Percentiles rank a stretch among this genome's conserved stretches.
These are phyloP conservation scores for Pheosia gnoma DNA, from an alignment of 2,888 invertebrate species.

Conservation along the genomic window DNA sequence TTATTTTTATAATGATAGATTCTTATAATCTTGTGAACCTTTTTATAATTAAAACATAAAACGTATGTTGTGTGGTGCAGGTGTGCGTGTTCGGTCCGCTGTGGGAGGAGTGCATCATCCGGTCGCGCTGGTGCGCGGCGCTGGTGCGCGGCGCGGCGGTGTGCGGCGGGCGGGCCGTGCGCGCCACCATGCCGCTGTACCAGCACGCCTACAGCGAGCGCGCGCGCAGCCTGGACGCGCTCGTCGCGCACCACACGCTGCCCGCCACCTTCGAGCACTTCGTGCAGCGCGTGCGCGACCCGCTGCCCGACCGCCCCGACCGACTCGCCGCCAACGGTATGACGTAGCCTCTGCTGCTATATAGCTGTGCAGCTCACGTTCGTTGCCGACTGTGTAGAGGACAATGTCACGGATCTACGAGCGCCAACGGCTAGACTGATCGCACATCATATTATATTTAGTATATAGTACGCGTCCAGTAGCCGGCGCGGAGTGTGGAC, in stretches of 20 bases:
- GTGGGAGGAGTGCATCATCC: conserved; percentile 92
- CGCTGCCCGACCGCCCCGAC: conserved; percentile 40
- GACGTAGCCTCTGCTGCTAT: not conserved
- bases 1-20: too few relatives aligned
- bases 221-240: conserved; percentile 91
- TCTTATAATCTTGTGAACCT: too few relatives aligned
- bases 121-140: conserved; percentile 87
- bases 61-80: conserved; percentile 55
- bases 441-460: too few relatives aligned
- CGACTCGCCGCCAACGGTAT: conserved; percentile 21
- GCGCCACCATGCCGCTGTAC: conserved; percentile 94
- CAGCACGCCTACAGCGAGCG: conserved; percentile 98
- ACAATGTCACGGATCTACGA: too few relatives aligned
- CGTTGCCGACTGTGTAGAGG: too few relatives aligned
- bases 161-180: conserved; percentile 95
- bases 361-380: not conserved
- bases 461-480: not conserved
- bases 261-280: conserved; percentile 95
- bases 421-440: too few relatives aligned
- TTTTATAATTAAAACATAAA: too few relatives aligned
- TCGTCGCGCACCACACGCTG: conserved; percentile 93
- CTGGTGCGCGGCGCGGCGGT: conserved; percentile 94
- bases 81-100: conserved; percentile 97
- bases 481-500: too few relatives aligned
- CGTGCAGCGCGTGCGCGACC: conserved; percentile 71